Evolutionary conservation across 1,140 invertebrate genomes (phyloP), one percentile per base, ranked within the genome.

Genomic region (Drosophila triauraria): DNA sequence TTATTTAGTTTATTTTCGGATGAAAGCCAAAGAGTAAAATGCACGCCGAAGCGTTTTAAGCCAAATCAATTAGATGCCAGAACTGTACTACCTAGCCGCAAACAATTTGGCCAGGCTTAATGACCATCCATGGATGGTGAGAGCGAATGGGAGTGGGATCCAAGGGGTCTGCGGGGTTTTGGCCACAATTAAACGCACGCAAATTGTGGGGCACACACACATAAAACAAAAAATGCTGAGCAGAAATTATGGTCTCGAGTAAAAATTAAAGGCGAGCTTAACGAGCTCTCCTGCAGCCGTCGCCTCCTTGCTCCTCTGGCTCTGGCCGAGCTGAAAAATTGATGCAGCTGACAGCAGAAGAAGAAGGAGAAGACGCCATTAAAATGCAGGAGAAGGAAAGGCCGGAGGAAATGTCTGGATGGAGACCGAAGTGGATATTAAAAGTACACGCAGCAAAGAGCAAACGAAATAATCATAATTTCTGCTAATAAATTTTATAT

Each of bases 401-500:
- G 60, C n/a, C 7, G 32, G 42, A 46, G 44, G 20, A 40, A 63
- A 46, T 35, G 65, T 8, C 10, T 17, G 48, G 20, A 44, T 42
- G 35, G 53, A 48, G 56, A 48, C 35, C 56, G 80, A 80, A 87
- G 78, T 88, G 83, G 84, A 88, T 84, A 90, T 88, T 90, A 90
- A 90, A 85, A 85, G 78, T 85, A 85, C 78, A 90, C 74, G 75
- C 81, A 79, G 85, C 78, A 85, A 74, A 90, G 78, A 81, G 82
- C 85, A 72, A 72, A 70, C 78, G 86, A 88, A 88, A 88, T 90
- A 91, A 91, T 88, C 81, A 90, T 91, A 90, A 90, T 90, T 90
- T 90, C 85, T 82, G 85, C 86, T 90, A 90, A 90, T 90, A 90
- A 90, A 90, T 90, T 91, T 85, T 85, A 91, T 90, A 91, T 85